These are phyloP conservation scores for Cepaea hortensis DNA, from an alignment of 2,888 invertebrate genomes.

Conservation along the genomic window DNA sequence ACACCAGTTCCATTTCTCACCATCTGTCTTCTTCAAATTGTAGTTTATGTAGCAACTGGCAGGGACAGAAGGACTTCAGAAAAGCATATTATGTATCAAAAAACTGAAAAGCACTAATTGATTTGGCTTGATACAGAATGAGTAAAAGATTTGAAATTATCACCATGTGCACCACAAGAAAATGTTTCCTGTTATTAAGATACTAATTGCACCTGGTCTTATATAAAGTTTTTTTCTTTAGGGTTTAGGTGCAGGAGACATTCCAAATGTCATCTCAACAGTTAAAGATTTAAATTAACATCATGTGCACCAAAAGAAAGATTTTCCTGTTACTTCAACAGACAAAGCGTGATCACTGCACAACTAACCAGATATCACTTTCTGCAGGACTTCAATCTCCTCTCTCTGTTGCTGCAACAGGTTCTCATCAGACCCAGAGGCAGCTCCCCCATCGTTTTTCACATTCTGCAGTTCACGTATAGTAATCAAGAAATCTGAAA, in stretches of 20 bases:
- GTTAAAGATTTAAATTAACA: neutral
- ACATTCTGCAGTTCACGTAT: constrained; percentile 58
- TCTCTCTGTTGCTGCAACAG: constrained; percentile 85
- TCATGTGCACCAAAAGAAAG: neutral
- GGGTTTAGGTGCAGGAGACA: neutral
- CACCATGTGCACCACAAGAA: too few relatives aligned
- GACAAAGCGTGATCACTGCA: too few relatives aligned
- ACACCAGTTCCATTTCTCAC: too few relatives aligned
- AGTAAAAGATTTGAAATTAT: too few relatives aligned
- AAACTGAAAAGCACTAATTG: too few relatives aligned
- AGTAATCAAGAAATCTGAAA: constrained; percentile 59
- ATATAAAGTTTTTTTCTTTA: neutral
- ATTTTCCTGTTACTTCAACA: neutral
- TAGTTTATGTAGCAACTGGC: too few relatives aligned
- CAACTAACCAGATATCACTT: constrained; percentile 84
- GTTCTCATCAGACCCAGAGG: constrained; percentile 65
- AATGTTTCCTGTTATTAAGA: too few relatives aligned
- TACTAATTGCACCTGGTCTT: too few relatives aligned
- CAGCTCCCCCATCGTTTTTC: constrained; percentile 59
- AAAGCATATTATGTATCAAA: too few relatives aligned
- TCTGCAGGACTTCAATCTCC: constrained; percentile 87
- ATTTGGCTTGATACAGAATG: too few relatives aligned
- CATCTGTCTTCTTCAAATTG: too few relatives aligned
- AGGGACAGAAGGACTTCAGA: too few relatives aligned
- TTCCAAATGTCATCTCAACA: neutral